Evolutionary conservation across 2,888 invertebrate species (phyloP), one percentile per base, ranked within the genome.

Genomic region (Drosophila niveifrons): DNA sequence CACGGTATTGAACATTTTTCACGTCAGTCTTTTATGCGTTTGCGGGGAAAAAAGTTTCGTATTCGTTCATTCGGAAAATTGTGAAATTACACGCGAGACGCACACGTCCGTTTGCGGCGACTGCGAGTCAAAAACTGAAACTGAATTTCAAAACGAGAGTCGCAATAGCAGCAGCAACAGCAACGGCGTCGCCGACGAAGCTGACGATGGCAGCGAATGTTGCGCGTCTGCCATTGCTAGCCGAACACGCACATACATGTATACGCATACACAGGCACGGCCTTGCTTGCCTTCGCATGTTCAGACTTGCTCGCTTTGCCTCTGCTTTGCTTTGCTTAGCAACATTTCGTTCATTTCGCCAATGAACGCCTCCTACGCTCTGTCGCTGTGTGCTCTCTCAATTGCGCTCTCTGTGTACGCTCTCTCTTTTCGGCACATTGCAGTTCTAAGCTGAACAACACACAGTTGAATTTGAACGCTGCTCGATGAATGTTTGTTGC

Each of bases 41-140:
- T 48, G 48, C 10, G 36, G 36, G 36, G 62, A 48, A 67, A 72
- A 72, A 69, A 62, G 70, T 83, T 73, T 83, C 89, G 85, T 89
- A 82, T 84, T 85, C 80, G 69, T 62, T 56, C 57, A 53, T 68
- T 68, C 76, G 84, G 23, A 50, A 36, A 50, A 64, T 63, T 55
- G 44, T 4, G 4, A 11, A 67, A 65, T 55, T 53, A 62, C 63
- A 70, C 85, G 82, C 84, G 70, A 82, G 68, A 65, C 74, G 71
- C 75, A 80, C 83, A 89, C 85, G 69, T 85, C 85, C 69, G 69
- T 66, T 71, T 47, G 75, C 77, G 76, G 74, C 74, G 85, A 79
- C 88, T 67, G 67, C 85, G 80, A 87, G 80, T 85, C 80, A 73
- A 72, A 85, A 89, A 89, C 83, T 84, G 85, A 88, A 88, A 61